Percentiles rank a stretch among this genome's conserved stretches.
Evolutionary conservation across 2,888 invertebrate species (phyloP).

Genomic region (Allacma fusca): DNA sequence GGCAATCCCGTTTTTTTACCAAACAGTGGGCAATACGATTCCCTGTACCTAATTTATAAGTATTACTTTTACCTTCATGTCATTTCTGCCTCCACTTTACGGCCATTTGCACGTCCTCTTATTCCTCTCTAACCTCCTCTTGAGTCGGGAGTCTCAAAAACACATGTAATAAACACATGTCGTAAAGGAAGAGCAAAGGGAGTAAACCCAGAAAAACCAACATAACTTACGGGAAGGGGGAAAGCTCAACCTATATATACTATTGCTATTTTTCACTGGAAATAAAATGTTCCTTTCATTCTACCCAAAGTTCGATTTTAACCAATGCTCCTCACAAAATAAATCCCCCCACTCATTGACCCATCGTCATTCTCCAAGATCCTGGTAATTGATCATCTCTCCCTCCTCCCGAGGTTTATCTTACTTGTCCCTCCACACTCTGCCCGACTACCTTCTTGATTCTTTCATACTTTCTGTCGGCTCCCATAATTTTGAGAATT

Average conservation of each 20-base stretch:
- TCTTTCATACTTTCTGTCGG: no score
- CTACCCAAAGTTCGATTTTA: not conserved
- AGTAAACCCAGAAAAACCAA: not conserved
- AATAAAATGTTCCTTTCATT: conserved; percentile 3
- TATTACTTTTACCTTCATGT: conserved; percentile 12
- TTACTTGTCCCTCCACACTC: no score
- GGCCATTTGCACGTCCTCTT: conserved; percentile 16
- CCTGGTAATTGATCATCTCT: not conserved
- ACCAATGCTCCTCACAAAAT: not conserved
- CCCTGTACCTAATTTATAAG: conserved; percentile 1
- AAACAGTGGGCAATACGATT: not conserved
- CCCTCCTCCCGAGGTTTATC: not conserved
- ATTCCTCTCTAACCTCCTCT: not conserved
- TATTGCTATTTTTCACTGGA: not conserved
- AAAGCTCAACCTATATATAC: not conserved
- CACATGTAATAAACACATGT: conserved; percentile 10
- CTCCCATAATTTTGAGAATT: no score
- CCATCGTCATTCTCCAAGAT: not conserved
- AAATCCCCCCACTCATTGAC: not conserved
- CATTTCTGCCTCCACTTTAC: conserved; percentile 12
- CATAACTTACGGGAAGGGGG: not conserved
- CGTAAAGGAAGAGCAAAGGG: conserved; percentile 6
- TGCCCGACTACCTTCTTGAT: no score
- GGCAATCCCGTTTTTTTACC: not conserved
- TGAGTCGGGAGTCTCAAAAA: not conserved